These are phyloP conservation scores for Paratilapia polleni DNA, from an alignment of 2,113 vertebrate species.

Conservation along the genomic window DNA sequence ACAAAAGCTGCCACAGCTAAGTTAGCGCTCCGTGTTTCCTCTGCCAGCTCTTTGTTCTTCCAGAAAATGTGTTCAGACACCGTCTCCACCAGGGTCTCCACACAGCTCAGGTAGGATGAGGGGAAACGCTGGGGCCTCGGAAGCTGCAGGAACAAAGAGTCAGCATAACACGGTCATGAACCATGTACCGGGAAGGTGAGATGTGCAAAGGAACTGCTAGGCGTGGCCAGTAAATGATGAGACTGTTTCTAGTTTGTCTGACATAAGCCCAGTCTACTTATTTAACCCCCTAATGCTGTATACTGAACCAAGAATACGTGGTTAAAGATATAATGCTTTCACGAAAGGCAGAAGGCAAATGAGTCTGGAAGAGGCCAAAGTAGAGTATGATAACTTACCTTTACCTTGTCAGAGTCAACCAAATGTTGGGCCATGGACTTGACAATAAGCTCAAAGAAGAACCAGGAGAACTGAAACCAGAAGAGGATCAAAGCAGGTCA, in stretches of 20 bases:
- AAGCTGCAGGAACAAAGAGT: conserved; percentile 77
- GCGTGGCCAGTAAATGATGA: background rate
- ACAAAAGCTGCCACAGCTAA: conserved; percentile 90
- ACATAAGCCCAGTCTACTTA: too few species aligned
- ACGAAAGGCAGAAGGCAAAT: background rate
- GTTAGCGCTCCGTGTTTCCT: conserved; percentile 93
- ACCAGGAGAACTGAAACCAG: conserved; percentile 91
- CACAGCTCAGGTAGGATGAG: conserved; percentile 87
- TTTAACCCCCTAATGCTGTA: too few species aligned
- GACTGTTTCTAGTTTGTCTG: too few species aligned
- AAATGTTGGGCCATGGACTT: conserved; percentile 97
- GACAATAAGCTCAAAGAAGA: conserved; percentile 93
- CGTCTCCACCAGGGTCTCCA: conserved; percentile 89
- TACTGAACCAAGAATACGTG: too few species aligned
- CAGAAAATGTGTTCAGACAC: conserved; percentile 92
- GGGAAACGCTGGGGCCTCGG: conserved; percentile 90
- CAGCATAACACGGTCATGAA: background rate
- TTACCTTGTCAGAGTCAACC: conserved; percentile 85
- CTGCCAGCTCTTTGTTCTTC: conserved; percentile 89
- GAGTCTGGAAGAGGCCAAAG: background rate
- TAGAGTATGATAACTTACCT: conserved; percentile 76
- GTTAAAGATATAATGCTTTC: background rate
- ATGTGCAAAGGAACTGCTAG: background rate
- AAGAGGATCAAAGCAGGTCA: conserved; percentile 17
- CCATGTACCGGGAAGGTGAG: background rate